A percentile compares a stretch with the other conserved stretches of the same genome.
phyloP scores from a whole-genome alignment of 2,113 vertebrate species.

The mouse (Mus musculus) region DNA sequence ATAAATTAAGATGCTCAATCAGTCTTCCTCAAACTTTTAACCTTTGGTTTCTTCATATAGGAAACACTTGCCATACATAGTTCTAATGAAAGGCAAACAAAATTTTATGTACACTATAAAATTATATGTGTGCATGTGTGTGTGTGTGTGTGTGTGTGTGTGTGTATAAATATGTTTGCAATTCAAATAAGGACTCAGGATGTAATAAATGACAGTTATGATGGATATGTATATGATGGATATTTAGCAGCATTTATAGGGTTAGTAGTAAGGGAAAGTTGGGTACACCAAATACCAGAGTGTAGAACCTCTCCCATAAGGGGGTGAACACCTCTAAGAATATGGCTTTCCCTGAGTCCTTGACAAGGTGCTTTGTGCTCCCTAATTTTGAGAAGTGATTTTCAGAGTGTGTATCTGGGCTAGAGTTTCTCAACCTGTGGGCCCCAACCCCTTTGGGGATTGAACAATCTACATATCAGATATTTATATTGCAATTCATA shows the following conservation, averaged over 20 bases:
- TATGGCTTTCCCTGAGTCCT: neutral
- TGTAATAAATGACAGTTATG: neutral
- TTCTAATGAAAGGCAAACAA: constrained; percentile 11
- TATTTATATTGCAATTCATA: neutral
- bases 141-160: neutral
- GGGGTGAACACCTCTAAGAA: neutral
- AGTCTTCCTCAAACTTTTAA: constrained; percentile 13
- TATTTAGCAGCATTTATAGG: neutral
- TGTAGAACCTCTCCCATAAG: neutral
- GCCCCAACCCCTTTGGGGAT: no score
- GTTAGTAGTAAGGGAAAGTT: neutral
- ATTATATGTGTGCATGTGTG: neutral
- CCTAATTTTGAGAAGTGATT: neutral
- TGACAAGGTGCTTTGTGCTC: neutral
- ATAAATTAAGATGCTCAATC: neutral
- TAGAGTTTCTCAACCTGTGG: neutral
- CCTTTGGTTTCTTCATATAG: neutral
- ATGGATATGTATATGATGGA: neutral
- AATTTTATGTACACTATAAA: neutral
- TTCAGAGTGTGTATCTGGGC: neutral
- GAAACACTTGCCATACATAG: neutral
- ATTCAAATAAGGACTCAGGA: neutral
- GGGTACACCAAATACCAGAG: neutral
- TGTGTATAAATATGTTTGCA: neutral
- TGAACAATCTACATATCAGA: neutral